Base-by-base conservation (phyloP, 2,888 invertebrate species). In the Lottia gigantea region DNA sequence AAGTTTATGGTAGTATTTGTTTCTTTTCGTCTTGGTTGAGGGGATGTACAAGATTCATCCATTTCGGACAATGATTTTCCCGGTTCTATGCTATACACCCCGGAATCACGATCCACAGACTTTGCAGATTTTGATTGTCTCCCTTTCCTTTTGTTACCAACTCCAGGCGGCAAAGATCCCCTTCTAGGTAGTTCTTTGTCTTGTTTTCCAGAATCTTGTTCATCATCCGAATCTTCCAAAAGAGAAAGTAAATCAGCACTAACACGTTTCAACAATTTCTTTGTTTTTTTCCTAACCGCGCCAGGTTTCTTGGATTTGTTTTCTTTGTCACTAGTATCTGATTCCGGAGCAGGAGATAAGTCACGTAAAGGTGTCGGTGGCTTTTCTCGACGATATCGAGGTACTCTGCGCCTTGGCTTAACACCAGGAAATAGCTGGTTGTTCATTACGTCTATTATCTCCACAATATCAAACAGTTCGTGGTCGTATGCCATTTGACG, bases 401-500 rank as follows among this genome's bases (percentile, higher is more conserved):
- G 76, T n/a, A 66, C 64, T n/a, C 85, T 72, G n/a, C 76, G 71
- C 19, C 71, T 77, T 0, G 78, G 79, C 65, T 78, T 81, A 2
- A 81, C 69, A 63, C 80, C 82, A 8, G 75, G 76, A 72, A 85
- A 85, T 40, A 83, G 40, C 31, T 82, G 78, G n/a, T 82, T 80
- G 66, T 83, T 83, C 64, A 83, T 79, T 16, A 67, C 68, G 74
- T 88, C 88, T 19, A 88, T 86, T 11, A 86, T 68, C 64, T 87
- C 84, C 0, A 86, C 87, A 19, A 87, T 75, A 66, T 85, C 78
- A 12, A 71, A 70, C 74, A 85, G 72, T 2, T 74, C 81, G 8
- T 74, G 64, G 68, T 87, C 86, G 65, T 82, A 86, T 0, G 88
- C 88, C 82, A 88, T 78, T 75, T 87, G 83, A 45, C 88, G 80